These are phyloP conservation scores for Adineta ricciae DNA, from an alignment of 2,888 invertebrate genomes.

Conservation along the genomic window DNA sequence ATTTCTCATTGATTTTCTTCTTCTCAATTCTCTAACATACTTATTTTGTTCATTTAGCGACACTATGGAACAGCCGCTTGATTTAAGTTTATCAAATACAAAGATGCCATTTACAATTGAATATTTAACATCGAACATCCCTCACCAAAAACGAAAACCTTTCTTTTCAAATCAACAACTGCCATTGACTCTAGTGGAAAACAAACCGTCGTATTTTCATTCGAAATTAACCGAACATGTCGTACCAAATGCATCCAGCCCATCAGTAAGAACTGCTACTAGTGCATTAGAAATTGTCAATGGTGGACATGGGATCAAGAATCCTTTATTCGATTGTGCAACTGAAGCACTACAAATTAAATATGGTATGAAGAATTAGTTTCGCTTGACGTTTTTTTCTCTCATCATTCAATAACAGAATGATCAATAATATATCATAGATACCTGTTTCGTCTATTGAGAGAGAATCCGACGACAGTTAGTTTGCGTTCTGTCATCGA, in stretches of 20 bases:
- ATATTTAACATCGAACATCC: not conserved
- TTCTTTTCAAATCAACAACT: not conserved
- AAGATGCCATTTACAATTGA: constrained; percentile 6
- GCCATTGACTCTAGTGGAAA: not conserved
- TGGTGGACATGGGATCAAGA: constrained; percentile 20
- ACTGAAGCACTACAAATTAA: constrained; percentile 14
- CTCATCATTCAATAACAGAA: not conserved
- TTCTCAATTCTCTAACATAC: too few relatives aligned
- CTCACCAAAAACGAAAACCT: not conserved
- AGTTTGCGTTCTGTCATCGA: too few relatives aligned
- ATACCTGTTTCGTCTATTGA: not conserved
- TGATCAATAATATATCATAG: not conserved
- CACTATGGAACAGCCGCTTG: constrained; percentile 13
- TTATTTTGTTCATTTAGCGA: constrained; percentile 1
- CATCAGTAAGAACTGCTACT: not conserved
- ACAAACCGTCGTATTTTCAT: not conserved
- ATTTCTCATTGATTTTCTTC: not conserved
- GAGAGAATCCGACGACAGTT: too few relatives aligned
- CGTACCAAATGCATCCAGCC: not conserved
- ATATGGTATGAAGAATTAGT: constrained; percentile 11
- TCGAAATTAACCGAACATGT: not conserved
- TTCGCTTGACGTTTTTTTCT: not conserved
- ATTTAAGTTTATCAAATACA: not conserved
- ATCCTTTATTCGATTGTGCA: constrained; percentile 18
- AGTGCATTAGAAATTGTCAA: not conserved